Percentiles rank a stretch among this genome's conserved stretches.
Evolutionary conservation across 1,140 invertebrate genomes (phyloP).

Genomic region (Macrobrachium rosenbergii): DNA sequence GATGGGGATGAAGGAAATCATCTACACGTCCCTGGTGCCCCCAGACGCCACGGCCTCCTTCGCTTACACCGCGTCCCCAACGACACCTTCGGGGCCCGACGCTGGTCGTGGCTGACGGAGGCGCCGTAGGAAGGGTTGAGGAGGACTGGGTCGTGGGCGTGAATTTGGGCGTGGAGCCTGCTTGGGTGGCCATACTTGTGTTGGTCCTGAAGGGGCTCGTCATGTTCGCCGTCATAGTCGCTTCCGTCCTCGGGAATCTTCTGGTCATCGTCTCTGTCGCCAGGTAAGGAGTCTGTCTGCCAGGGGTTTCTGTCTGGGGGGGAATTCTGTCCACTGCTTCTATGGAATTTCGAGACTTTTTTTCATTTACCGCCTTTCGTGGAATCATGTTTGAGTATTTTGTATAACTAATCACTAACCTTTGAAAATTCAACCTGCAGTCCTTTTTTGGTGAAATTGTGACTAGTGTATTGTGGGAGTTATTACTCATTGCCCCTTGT

Average conservation of each 20-base stretch:
- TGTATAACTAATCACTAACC: too few relatives aligned
- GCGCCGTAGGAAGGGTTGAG: not conserved
- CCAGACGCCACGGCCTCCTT: not conserved
- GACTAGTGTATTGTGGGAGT: too few relatives aligned
- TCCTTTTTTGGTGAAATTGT: too few relatives aligned
- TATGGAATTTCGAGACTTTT: too few relatives aligned
- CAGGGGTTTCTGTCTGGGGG: not conserved
- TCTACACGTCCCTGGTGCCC: slow-evolving; percentile 3
- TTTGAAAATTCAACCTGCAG: too few relatives aligned
- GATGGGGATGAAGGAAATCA: not conserved
- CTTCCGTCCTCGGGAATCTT: slow-evolving; percentile 89
- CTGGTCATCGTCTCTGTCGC: slow-evolving; percentile 86
- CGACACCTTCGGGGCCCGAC: not conserved
- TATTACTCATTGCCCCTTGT: too few relatives aligned
- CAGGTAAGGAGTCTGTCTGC: slow-evolving; percentile 69
- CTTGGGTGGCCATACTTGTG: slow-evolving; percentile 70
- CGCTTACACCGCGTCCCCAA: not conserved
- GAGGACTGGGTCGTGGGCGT: slow-evolving; percentile 44
- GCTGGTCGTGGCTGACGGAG: not conserved
- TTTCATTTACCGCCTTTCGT: too few relatives aligned
- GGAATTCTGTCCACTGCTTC: too few relatives aligned
- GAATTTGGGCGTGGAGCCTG: slow-evolving; percentile 30
- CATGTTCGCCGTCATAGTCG: slow-evolving; percentile 86
- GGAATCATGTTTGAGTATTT: too few relatives aligned
- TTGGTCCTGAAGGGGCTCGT: slow-evolving; percentile 81